phyloP scores from a whole-genome alignment of 2,888 invertebrate genomes.

The Hedya salicella region DNA sequence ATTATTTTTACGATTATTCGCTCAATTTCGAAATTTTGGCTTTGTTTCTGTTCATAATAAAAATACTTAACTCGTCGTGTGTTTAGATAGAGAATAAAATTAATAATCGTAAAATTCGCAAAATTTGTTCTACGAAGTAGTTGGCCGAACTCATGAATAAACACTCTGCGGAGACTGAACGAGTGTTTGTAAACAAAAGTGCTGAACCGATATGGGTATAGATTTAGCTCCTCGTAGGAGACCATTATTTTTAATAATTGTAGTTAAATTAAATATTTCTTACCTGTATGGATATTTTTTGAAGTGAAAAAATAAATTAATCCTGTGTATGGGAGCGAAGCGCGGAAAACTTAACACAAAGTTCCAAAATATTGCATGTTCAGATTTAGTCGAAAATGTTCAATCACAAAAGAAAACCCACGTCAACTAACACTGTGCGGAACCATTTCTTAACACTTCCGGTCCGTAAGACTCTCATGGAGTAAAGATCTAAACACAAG shows the following conservation, averaged over 20 bases:
- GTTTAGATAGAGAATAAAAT: no score
- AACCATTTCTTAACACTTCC: conserved; percentile 74
- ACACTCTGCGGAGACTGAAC: no score
- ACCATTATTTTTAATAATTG: background rate
- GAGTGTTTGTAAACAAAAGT: no score
- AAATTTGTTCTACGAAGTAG: no score
- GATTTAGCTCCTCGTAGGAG: no score
- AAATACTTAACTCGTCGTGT: no score
- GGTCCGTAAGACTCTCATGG: conserved; percentile 66
- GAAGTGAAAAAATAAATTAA: background rate
- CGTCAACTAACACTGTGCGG: conserved; percentile 71
- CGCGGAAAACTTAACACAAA: conserved; percentile 50
- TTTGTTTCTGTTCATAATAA: no score
- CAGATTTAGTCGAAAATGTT: conserved; percentile 35
- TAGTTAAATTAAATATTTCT: background rate
- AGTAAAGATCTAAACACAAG: conserved; percentile 32
- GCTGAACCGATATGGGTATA: no score
- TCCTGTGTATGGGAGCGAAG: background rate
- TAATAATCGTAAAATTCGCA: no score
- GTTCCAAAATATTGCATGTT: conserved; percentile 63
- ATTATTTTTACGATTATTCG: no score
- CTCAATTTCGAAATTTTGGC: no score
- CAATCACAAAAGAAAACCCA: conserved; percentile 63
- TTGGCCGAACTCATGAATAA: no score
- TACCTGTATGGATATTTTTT: conserved; percentile 12